phyloP scores from a whole-genome alignment of 2,113 vertebrate genomes.

The Sakesphorus luctuosus region DNA sequence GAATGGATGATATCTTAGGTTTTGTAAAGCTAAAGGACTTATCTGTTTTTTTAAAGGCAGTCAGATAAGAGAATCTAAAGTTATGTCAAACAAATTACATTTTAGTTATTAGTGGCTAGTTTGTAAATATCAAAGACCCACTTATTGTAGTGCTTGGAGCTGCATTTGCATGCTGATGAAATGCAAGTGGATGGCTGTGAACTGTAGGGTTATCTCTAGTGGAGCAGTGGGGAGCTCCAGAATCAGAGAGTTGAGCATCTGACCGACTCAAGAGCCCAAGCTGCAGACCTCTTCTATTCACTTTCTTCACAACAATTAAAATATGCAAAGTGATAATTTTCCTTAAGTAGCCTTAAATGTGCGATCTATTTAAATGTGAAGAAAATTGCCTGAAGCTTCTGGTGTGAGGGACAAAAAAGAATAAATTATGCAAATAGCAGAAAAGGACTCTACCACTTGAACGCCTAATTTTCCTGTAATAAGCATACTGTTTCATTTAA shows the following conservation, averaged over 20 bases:
- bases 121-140: slow-evolving; percentile 99
- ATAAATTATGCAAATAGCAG: slow-evolving; percentile 99
- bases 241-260: slow-evolving; percentile 90
- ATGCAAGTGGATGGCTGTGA: slow-evolving; percentile 95
- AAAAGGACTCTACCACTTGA: slow-evolving; percentile 99
- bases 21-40: slow-evolving; percentile 73
- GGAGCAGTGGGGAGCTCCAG: slow-evolving; percentile 90
- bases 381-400: slow-evolving; percentile 99
- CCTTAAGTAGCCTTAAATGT: slow-evolving; percentile 99
- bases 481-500: slow-evolving; percentile 99
- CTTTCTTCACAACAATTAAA: slow-evolving; percentile 99
- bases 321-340: slow-evolving; percentile 99
- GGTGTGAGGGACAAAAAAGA: slow-evolving; percentile 89
- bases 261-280: slow-evolving; percentile 96
- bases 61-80: slow-evolving; percentile 89
- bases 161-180: slow-evolving; percentile 99
- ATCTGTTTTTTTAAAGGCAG: slow-evolving; percentile 64
- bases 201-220: slow-evolving; percentile 96
- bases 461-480: slow-evolving; percentile 99
- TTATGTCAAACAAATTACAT: slow-evolving; percentile 96
- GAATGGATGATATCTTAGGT: slow-evolving; percentile 64
- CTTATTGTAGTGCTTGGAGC: slow-evolving; percentile 89
- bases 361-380: slow-evolving; percentile 99
- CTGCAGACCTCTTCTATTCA: slow-evolving; percentile 99
- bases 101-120: slow-evolving; percentile 97